Evolutionary conservation across 2,113 vertebrate genomes (phyloP).

Genomic region (Anarrhichthys ocellatus): DNA sequence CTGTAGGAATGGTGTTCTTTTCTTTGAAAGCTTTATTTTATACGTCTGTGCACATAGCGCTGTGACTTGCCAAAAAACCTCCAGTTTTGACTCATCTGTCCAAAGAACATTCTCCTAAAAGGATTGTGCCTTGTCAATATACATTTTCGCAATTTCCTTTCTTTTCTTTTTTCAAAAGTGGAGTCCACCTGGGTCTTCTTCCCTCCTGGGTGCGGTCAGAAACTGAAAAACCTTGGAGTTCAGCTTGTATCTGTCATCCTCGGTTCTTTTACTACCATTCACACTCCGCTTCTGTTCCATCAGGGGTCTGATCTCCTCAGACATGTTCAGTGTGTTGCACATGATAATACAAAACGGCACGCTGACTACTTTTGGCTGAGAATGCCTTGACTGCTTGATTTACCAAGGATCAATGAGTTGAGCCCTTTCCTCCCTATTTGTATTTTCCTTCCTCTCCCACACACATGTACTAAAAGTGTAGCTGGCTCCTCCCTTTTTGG

Average conservation of each 20-base stretch:
- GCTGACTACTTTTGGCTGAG: background rate
- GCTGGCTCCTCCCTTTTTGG: constrained; percentile 32
- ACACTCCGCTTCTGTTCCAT: background rate
- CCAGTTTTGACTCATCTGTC: constrained; percentile 4
- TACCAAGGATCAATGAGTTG: constrained; percentile 1
- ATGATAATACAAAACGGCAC: background rate
- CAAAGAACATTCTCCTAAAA: constrained; percentile 7
- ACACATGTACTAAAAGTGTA: constrained; percentile 22
- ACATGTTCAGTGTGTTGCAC: background rate
- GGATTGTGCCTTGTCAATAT: background rate
- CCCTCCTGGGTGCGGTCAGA: background rate
- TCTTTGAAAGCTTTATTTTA: constrained; percentile 7
- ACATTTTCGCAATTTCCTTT: background rate
- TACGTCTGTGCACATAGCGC: background rate
- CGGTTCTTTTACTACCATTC: background rate
- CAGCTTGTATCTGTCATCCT: background rate
- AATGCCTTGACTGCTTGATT: background rate
- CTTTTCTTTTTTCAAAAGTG: background rate
- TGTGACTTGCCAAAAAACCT: background rate
- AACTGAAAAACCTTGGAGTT: background rate
- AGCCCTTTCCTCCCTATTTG: background rate
- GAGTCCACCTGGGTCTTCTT: background rate
- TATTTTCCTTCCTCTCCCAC: background rate
- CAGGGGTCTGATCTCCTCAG: background rate
- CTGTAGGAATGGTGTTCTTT: background rate